Percentiles rank a stretch among this genome's conserved stretches.
Evolutionary conservation across 2,113 vertebrate species (phyloP).

Genomic region (Stigmatopora argus): DNA sequence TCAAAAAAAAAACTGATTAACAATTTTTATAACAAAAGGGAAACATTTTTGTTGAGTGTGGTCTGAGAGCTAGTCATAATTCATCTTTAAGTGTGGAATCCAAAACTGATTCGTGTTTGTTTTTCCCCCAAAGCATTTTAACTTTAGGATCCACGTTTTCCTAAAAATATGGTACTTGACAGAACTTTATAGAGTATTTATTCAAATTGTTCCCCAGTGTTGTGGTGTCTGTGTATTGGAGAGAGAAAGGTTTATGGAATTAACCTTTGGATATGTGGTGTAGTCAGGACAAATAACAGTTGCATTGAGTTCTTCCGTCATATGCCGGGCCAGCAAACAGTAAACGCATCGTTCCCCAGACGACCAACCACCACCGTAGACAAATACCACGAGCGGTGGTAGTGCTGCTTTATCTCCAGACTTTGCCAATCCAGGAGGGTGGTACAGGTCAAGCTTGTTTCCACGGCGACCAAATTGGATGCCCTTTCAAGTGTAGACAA

Average conservation of each 20-base stretch:
- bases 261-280: slow-evolving; percentile 68
- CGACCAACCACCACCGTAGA: slow-evolving; percentile 71
- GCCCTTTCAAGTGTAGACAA: slow-evolving; percentile 40
- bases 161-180: not conserved
- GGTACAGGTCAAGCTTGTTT: slow-evolving; percentile 70
- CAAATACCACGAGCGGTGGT: slow-evolving; percentile 60
- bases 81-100: not conserved
- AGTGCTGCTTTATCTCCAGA: not conserved
- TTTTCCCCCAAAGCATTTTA: not conserved
- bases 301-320: slow-evolving; percentile 65
- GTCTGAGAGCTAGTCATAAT: not conserved
- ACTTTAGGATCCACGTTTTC: too few species aligned
- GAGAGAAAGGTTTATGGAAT: not conserved
- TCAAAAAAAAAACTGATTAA: slow-evolving; percentile 12
- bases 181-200: too few species aligned
- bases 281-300: slow-evolving; percentile 72
- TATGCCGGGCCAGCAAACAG: slow-evolving; percentile 67
- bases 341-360: slow-evolving; percentile 67
- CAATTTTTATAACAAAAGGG: not conserved
- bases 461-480: slow-evolving; percentile 63
- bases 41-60: too few species aligned
- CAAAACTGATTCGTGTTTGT: too few species aligned
- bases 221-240: not conserved
- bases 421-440: slow-evolving; percentile 33
- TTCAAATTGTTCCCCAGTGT: too few species aligned